Percentiles rank a stretch among this genome's conserved stretches.
Evolutionary conservation across 2,888 invertebrate genomes (phyloP).

Genomic region (Apamea anceps): DNA sequence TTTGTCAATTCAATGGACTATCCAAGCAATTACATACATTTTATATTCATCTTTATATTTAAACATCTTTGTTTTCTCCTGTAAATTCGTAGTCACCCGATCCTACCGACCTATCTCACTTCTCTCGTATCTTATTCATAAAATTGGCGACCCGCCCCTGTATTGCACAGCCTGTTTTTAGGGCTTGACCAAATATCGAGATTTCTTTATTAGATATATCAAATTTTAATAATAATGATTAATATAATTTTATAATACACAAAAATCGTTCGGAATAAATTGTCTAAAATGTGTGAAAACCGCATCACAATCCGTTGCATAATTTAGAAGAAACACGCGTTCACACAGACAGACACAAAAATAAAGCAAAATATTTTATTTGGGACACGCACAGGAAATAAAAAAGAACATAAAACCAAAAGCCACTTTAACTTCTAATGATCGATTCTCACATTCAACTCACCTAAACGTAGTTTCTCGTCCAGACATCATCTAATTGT

Average conservation of each 20-base stretch:
- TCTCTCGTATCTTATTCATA: not conserved
- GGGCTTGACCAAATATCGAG: no score
- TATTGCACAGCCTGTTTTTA: no score
- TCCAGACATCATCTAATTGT: conserved; percentile 48
- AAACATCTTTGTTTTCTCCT: not conserved
- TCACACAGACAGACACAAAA: not conserved
- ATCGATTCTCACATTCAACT: conserved; percentile 47
- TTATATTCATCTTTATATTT: not conserved
- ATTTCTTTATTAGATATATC: no score
- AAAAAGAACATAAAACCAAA: not conserved
- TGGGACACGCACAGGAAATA: no score
- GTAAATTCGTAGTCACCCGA: not conserved
- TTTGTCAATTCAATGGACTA: not conserved
- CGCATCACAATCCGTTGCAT: no score
- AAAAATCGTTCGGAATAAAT: no score
- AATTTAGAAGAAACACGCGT: no score
- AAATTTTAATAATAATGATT: no score
- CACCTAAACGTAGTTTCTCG: not conserved
- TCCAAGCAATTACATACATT: not conserved
- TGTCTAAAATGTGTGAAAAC: no score
- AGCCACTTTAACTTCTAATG: not conserved
- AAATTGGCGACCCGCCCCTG: no score
- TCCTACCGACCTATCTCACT: not conserved
- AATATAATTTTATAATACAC: no score
- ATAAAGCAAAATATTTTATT: no score